Evolutionary conservation across 2,797 vertebrate genomes (phyloP).

Genomic region (Xerus rutilus): DNA sequence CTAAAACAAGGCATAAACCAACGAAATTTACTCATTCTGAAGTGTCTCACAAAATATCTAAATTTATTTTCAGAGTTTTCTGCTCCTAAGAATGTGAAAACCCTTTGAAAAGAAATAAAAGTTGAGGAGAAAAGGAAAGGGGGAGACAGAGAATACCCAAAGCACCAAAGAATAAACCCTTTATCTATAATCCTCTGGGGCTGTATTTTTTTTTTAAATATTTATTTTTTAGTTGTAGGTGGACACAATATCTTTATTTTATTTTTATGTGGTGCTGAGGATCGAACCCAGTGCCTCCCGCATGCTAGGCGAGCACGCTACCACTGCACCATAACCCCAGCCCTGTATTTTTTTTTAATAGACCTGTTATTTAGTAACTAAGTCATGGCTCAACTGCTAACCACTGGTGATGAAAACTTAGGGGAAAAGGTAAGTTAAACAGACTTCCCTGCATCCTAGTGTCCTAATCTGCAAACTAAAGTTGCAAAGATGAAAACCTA

Average conservation of each 20-base stretch:
- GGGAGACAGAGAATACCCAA: neutral
- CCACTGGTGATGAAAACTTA: neutral
- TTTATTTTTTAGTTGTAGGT: no score
- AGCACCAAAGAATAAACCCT: slow-evolving; percentile 8
- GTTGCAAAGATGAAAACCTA: neutral
- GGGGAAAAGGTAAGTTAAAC: neutral
- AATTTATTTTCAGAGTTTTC: slow-evolving; percentile 50
- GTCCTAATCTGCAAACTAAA: neutral
- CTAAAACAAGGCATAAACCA: slow-evolving; percentile 10
- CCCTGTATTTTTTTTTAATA: neutral
- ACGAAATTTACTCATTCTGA: slow-evolving; percentile 44
- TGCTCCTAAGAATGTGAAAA: neutral
- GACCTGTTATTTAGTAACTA: neutral
- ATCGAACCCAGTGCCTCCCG: no score
- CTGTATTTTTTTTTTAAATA: neutral
- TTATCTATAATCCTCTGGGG: neutral
- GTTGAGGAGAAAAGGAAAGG: neutral
- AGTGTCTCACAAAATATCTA: slow-evolving; percentile 20
- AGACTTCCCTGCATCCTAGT: neutral
- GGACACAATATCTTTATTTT: no score
- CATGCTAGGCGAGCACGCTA: no score
- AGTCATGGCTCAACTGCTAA: slow-evolving; percentile 9
- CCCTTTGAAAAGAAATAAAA: neutral
- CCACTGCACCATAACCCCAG: no score
- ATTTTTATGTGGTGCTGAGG: no score